Percentiles rank a stretch among this genome's conserved stretches.
Evolutionary conservation across 2,113 vertebrate species (phyloP).

Genomic region (Urocolius indicus): DNA sequence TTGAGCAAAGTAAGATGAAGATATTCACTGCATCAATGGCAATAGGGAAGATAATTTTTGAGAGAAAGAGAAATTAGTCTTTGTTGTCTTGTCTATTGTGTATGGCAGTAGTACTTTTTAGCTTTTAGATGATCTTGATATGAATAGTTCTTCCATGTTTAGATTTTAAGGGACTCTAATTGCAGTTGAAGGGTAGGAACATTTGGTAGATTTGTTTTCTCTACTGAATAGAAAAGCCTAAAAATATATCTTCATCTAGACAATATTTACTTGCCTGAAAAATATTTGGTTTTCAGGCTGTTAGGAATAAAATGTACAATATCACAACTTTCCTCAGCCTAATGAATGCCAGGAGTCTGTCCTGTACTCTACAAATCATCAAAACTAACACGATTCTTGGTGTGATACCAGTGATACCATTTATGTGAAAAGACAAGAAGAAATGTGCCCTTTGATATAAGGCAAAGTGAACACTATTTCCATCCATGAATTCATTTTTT

Average conservation of each 20-base stretch:
- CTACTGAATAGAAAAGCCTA: neutral
- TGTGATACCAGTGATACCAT: no score
- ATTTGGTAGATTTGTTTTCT: neutral
- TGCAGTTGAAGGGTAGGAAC: neutral
- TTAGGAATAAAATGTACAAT: neutral
- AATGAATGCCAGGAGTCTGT: neutral
- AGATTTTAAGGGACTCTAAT: neutral
- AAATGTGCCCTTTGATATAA: neutral
- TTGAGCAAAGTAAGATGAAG: neutral
- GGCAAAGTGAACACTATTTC: neutral
- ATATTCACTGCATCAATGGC: neutral
- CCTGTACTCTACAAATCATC: neutral
- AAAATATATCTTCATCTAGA: neutral
- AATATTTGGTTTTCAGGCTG: neutral
- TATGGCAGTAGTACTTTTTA: neutral
- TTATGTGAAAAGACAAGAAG: neutral
- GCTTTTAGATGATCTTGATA: neutral
- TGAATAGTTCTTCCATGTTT: neutral
- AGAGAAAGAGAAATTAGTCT: accelerated
- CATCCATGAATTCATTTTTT: neutral
- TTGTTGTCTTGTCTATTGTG: neutral
- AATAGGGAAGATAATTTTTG: neutral
- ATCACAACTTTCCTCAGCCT: neutral
- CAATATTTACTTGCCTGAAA: neutral
- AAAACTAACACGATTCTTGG: neutral